These are phyloP conservation scores for Scarus forsteni DNA, from an alignment of 2,797 vertebrate species.

Conservation along the genomic window DNA sequence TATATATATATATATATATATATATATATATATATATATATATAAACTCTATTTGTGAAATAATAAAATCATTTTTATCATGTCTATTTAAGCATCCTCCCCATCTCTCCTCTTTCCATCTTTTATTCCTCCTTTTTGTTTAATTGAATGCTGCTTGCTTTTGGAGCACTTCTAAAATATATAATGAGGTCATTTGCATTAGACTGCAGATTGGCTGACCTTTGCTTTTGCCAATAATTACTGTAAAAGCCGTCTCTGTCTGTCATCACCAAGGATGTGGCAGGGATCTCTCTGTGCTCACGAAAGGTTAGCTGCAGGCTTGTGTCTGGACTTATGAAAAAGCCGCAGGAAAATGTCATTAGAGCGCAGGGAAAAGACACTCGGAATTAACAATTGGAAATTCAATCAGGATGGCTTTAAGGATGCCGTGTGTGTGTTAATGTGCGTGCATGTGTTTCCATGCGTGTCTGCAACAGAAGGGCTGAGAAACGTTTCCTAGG, in stretches of 20 bases:
- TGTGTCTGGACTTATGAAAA: conserved; percentile 85
- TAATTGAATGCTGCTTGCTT: conserved; percentile 87
- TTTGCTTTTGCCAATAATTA: conserved; percentile 94
- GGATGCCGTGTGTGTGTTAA: conserved; percentile 24
- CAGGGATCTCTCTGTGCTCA: conserved; percentile 74
- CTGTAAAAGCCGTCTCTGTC: conserved; percentile 81
- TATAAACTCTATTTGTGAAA: too few relatives aligned
- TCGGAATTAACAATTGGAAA: conserved; percentile 79
- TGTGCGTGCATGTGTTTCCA: conserved; percentile 12
- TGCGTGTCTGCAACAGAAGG: conserved; percentile 25
- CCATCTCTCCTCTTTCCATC: neutral
- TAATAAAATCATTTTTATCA: too few relatives aligned
- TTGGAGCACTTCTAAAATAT: conserved; percentile 84
- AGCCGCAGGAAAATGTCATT: conserved; percentile 86
- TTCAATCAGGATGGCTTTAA: conserved; percentile 77
- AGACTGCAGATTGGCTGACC: conserved; percentile 87
- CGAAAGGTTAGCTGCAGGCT: conserved; percentile 84
- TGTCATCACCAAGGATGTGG: conserved; percentile 81
- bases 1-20: too few relatives aligned
- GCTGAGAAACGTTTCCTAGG: conserved; percentile 15
- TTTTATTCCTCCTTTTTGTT: conserved; percentile 63
- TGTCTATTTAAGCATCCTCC: too few relatives aligned
- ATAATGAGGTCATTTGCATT: conserved; percentile 91
- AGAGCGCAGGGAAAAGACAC: conserved; percentile 81
- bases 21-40: too few relatives aligned